Evolutionary conservation across 2,888 invertebrate species (phyloP), one percentile per base, ranked within the genome.

Genomic region (Oscheius sp.): DNA sequence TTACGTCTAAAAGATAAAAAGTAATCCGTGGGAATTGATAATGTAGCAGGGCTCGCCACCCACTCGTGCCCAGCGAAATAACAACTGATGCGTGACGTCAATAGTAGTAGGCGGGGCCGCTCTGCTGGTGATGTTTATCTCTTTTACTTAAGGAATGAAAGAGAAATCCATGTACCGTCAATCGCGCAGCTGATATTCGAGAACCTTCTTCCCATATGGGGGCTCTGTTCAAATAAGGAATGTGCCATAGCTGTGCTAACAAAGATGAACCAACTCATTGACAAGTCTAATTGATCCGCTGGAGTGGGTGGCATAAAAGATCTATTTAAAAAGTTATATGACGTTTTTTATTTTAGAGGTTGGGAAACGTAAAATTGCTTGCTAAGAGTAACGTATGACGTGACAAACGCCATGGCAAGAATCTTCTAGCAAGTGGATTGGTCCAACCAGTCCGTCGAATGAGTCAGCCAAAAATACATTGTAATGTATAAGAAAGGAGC

Each of bases 241-340:
- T 33, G 36, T 54, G 54, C 33, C 54, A 30, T 33, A 54, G 54
- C 54, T 54, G 54, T 5, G 36, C 54, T 24, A 54, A 54, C 54
- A 17, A n/a, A n/a, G 33, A 32, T 54, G 33, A 36, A 26, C 45
- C 9, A 20, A 22, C 17, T 6, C 20, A 47, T 17, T 44, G 45
- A 44, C 6, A 44, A 24, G 14, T 73, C 36, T 56, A 78, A 74
- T 54, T 77, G 24, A 68, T 66, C 54, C 77, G 71, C 71, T 64
- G 68, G 5, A 75, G 78, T 41, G 73, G 73, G n/a, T 71, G 75
- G 24, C 72, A 78, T n/a, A 78, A 77, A 75, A 73, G 12, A 41
- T 41, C 41, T 41, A 20, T 20, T 41, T 20, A 41, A 41, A 41
- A n/a, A n/a, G n/a, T n/a, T n/a, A n/a, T n/a, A n/a, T n/a, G n/a